Percentiles rank a stretch among this genome's conserved stretches.
These are phyloP conservation scores for Raja brachyura DNA, from an alignment of 2,113 vertebrate species.

Conservation along the genomic window DNA sequence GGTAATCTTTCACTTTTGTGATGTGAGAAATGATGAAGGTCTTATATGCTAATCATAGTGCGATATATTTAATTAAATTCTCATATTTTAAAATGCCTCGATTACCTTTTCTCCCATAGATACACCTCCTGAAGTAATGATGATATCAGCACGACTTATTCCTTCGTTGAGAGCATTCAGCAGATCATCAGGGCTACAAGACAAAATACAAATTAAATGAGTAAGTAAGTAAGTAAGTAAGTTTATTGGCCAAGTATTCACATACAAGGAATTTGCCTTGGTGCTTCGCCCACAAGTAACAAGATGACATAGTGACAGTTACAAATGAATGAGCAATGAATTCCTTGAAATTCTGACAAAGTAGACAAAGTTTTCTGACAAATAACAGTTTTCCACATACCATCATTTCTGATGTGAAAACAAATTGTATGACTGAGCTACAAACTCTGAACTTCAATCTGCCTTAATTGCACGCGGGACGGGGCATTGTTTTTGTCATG, in stretches of 20 bases:
- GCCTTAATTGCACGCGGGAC: too few relatives aligned
- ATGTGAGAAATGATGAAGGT: background rate
- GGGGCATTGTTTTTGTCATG: too few relatives aligned
- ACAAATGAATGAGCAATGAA: constrained; percentile 22
- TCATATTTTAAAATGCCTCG: too few relatives aligned
- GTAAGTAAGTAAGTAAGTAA: too few relatives aligned
- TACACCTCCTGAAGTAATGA: constrained; percentile 98
- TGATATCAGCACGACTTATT: constrained; percentile 97
- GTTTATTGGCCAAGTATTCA: too few relatives aligned
- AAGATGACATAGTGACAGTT: too few relatives aligned
- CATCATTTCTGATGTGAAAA: background rate
- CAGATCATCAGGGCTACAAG: constrained; percentile 91
- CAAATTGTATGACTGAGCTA: background rate
- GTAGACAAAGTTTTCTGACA: background rate
- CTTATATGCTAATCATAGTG: background rate
- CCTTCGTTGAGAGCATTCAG: constrained; percentile 98
- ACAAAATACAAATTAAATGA: constrained; percentile 39
- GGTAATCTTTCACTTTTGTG: background rate
- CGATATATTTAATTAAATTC: background rate
- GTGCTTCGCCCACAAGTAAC: too few relatives aligned
- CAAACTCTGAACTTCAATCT: too few relatives aligned
- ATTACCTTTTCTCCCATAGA: constrained; percentile 97
- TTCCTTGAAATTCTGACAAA: background rate
- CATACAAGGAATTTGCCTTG: too few relatives aligned
- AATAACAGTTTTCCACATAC: background rate